Base-by-base conservation (phyloP, 2,113 vertebrate species). In the Calidris pygmaea region DNA sequence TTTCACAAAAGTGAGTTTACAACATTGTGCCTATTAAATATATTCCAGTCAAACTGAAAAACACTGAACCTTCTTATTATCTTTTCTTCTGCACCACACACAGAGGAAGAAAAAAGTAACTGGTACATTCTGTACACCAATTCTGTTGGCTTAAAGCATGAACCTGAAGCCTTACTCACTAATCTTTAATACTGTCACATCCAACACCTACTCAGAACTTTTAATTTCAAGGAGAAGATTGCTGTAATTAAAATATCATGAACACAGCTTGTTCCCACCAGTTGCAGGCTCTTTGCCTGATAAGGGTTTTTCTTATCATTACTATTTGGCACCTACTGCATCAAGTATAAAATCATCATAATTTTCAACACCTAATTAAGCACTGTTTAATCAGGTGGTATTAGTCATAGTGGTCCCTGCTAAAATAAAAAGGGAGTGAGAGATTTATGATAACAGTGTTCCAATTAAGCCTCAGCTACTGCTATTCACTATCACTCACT, bases 361-460 rank as follows among this genome's bases (percentile, higher is more conserved):
- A 75, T 72, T 96, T 95, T 94, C 72, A 96, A 78, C 84, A 96
- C 41, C 7, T 83, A 92, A 89, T 95, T 96, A 95, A 86, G 7
- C 75, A 79, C 5, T 88, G 47, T 78, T 96, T 94, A 96, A 89
- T 95, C 83, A 92, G n/a, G 29, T 94, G 30, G 16, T 35, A 91
- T 86, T 95, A 93, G 72, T 86, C 93, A 93, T 65, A 87, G 72
- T 60, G 8, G 72, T 81, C 22, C 17, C 37, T 77, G 70, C 53
- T 90, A 93, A 87, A 96, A 89, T 87, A 79, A 89, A 89, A 94
- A 60, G 1, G 2, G n/a, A 89, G 52, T 0, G 0, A 91, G 53
- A 50, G 59, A 84, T 96, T 96, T 92, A 89, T 77, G 68, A 77
- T 86, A 90, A 90, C 30, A 55, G 13, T 0, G 0, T 81, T 92